Conservation (phyloP, 1,140 invertebrate species). For the Papilio helenus region DNA sequence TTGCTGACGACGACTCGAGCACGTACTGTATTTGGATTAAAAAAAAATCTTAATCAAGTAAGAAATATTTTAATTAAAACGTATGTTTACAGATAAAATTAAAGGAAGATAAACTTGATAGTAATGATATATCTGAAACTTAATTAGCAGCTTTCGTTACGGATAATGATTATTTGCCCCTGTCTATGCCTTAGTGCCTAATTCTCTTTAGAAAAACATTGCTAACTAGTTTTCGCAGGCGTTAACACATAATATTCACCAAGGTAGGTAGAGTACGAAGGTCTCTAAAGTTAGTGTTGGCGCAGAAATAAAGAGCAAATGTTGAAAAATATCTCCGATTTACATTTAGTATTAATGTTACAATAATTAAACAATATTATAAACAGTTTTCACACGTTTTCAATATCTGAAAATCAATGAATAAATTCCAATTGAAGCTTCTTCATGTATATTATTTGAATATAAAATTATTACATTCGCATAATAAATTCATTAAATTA, state of each 20-base stretch:
- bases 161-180: too few relatives aligned
- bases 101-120: not conserved
- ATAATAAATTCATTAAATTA: constrained; percentile 1
- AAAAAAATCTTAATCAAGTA: not conserved
- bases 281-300: not conserved
- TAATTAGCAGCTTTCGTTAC: not conserved
- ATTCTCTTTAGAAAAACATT: not conserved
- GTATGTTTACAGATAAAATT: not conserved
- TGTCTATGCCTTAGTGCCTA: too few relatives aligned
- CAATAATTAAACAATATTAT: not conserved
- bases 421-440: constrained; percentile 13
- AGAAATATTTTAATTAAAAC: not conserved
- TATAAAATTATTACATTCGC: not conserved
- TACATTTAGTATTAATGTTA: not conserved
- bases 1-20: not conserved
- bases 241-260: not conserved
- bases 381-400: not conserved
- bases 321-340: not conserved
- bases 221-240: not conserved
- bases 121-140: not conserved
- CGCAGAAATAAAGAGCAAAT: not conserved
- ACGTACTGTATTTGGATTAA: constrained; percentile 2
- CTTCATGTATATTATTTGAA: not conserved
- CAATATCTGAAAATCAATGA: constrained; percentile 21
- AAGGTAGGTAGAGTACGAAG: not conserved